Evolutionary conservation across 2,797 vertebrate genomes (phyloP), one percentile per base, ranked within the genome.

Genomic region (Lagorchestes hirsutus): DNA sequence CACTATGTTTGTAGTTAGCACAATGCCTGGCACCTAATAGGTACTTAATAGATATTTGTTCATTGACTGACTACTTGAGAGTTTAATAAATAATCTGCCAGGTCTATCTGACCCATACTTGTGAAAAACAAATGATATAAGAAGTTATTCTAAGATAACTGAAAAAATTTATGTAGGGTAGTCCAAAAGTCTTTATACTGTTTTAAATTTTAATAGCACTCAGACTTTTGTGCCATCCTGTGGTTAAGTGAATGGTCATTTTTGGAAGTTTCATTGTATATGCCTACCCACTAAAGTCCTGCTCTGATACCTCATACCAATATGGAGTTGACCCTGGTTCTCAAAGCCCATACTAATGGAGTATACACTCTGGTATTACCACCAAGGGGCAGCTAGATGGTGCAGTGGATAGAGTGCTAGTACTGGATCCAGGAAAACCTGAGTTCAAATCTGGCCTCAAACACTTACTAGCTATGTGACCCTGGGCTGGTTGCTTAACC

Each of bases 71-170:
- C 34, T 62, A 12, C 67, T 54, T 93, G 90, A 54, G 96, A 62
- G 56, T 34, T 93, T 94, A 95, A 62, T 14, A 92, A 96, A 95
- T 55, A 56, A 93, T 52, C 90, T 90, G 31, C 93, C 90, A 93
- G 93, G 91, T 97, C 87, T 96, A 93, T 95, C 90, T 94, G 97
- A 92, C 94, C 94, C 82, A 90, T 91, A 56, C 27, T 90, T 58
- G 28, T 94, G 92, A 96, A 93, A 95, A 82, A 98, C 97, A 94
- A 96, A 92, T 93, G 91, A 90, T 62, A 40, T 95, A 55, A 96
- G 62, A 96, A 67, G 40, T 95, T 94, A 91, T 94, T 95, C 93
- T 95, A 94, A 96, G 57, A 91, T 91, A 95, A 96, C 93, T 97
- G 93, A 96, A 90, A 74, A n/a, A 74, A 74, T 40, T 74, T 74